Base-by-base conservation (phyloP, 2,888 invertebrate species). In the Aromia moschata region DNA sequence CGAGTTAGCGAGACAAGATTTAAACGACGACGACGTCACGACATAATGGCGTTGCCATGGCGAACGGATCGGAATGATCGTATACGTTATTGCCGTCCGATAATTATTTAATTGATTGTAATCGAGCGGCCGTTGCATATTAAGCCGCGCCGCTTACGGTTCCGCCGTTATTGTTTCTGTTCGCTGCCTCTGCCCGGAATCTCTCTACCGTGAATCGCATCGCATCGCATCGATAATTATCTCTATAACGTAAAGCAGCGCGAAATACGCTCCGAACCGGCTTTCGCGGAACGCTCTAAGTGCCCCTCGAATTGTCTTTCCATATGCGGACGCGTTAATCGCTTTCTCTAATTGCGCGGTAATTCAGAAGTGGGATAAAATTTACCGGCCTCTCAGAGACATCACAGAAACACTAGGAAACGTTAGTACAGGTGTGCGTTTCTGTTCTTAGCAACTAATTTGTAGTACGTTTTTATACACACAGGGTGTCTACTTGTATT, bases 41-140 rank as follows among this genome's bases (percentile, higher is more conserved):
- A 47, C 36, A 47, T 47, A 37, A 47, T 18, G 36, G 36, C 36
- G 47, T 36, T 47, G 18, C 47, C 37, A 47, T 47, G 47, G 47
- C 16, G 47, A 36, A 47, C 47, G 17, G 43, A 47, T 47, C 5
- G 36, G 47, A 2, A 36, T 18, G 47, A 47, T 47, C 18, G 17
- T 47, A 47, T 47, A 36, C 47, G 14, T 37, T 47, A 37, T 36
- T 47, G 30, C 36, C 17, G 47, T 37, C 47, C 30, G 47, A 47
- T 36, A 47, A 47, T 47, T 47, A 47, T 47, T 47, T 47, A 47
- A 47, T 47, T 47, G 47, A 36, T 47, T 36, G 47, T 47, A 47
- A 47, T 47, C 47, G 47, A 47, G 14, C 36, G 16, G 36, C 46
- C 47, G 14, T 43, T 43, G 12, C 43, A 25, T 43, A 43, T 43